These are phyloP conservation scores for Drosophila paulistorum DNA, from an alignment of 1,140 invertebrate species.

Conservation along the genomic window DNA sequence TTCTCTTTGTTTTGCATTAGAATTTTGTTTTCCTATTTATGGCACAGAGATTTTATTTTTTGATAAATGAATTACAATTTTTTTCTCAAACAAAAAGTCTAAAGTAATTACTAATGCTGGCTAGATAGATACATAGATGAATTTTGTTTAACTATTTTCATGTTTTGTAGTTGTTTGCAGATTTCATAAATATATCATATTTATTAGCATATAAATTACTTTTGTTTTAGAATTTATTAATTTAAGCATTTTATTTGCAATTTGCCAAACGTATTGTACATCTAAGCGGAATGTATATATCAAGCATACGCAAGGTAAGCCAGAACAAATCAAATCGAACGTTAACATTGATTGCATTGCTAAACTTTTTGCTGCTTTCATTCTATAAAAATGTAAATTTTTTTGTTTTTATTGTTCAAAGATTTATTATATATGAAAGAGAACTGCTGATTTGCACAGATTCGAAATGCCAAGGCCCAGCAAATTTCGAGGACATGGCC, in stretches of 20 bases:
- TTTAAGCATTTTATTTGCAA: not conserved
- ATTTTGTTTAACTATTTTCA: too few species aligned
- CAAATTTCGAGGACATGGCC: conserved; percentile 45
- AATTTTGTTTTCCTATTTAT: not conserved
- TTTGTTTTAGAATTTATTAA: not conserved
- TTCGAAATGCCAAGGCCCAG: conserved; percentile 32
- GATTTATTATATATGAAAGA: conserved; percentile 61
- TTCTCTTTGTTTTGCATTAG: not conserved
- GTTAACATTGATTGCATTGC: conserved; percentile 50
- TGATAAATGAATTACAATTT: not conserved
- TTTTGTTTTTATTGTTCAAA: conserved; percentile 62
- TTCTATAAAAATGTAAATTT: conserved; percentile 73
- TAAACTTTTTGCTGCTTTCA: conserved; percentile 24
- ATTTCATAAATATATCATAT: not conserved
- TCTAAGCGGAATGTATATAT: not conserved
- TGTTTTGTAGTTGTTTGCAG: too few species aligned
- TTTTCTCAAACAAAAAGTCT: too few species aligned
- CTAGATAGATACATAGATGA: too few species aligned
- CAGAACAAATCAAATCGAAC: not conserved
- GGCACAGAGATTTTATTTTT: not conserved
- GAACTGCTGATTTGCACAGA: conserved; percentile 71
- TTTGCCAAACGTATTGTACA: not conserved
- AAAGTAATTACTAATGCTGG: too few species aligned
- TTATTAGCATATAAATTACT: conserved; percentile 2
- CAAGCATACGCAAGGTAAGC: conserved; percentile 6